These are phyloP conservation scores for Numida meleagris DNA, from an alignment of 2,113 vertebrate genomes.

Conservation along the genomic window DNA sequence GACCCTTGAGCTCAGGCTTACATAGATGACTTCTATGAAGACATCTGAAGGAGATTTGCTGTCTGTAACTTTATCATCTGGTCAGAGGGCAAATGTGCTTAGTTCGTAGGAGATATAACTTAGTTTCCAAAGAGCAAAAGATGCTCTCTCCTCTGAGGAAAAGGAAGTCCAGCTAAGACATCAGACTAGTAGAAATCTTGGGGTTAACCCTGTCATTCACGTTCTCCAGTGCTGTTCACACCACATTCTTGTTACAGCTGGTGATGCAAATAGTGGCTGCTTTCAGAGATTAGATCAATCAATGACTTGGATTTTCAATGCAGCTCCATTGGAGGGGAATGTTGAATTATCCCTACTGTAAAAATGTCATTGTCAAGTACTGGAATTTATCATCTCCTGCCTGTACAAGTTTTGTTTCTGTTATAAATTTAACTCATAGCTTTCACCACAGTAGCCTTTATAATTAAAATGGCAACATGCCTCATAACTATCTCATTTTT, in stretches of 20 bases:
- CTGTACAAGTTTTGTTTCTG: neutral
- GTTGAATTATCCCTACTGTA: neutral
- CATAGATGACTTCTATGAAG: neutral
- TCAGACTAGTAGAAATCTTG: neutral
- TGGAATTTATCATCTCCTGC: neutral
- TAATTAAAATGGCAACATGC: neutral
- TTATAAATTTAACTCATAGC: neutral
- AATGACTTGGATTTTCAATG: neutral
- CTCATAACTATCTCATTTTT: neutral
- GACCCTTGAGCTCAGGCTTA: neutral
- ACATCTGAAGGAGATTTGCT: neutral
- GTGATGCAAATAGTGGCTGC: fast-evolving
- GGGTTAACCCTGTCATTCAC: neutral
- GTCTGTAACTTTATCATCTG: neutral
- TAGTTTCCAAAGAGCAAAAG: neutral
- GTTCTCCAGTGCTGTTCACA: neutral
- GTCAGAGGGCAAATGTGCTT: neutral
- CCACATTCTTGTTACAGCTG: neutral
- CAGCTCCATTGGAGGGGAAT: neutral
- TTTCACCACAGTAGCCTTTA: neutral
- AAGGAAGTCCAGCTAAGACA: neutral
- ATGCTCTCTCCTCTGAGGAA: neutral
- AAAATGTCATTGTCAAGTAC: neutral
- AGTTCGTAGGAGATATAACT: neutral
- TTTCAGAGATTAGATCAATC: neutral